Percentiles rank a stretch among this genome's conserved stretches.
Evolutionary conservation across 2,888 invertebrate genomes (phyloP).

Genomic region (Dicyrtomina minuta): DNA sequence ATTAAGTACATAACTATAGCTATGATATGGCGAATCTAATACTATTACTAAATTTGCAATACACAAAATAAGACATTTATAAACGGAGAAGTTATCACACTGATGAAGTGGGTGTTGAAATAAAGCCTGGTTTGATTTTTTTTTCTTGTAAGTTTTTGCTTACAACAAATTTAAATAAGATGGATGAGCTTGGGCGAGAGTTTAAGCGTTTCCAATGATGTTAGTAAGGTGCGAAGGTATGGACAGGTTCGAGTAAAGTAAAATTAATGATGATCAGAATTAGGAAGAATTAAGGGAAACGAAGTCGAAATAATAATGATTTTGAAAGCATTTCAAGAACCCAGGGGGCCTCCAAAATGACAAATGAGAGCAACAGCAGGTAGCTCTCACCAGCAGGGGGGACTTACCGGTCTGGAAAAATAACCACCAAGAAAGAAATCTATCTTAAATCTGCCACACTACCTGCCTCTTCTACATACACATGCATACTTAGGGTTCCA

Average conservation of each 20-base stretch:
- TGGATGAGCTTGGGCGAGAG: constrained; percentile 9
- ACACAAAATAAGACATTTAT: no score
- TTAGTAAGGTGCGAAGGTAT: constrained; percentile 29
- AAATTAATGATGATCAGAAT: constrained; percentile 47
- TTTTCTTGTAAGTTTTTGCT: no score
- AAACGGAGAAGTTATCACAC: no score
- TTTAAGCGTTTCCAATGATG: not conserved
- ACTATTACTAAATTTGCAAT: no score
- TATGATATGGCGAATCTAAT: no score
- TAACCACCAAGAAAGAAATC: constrained; percentile 42
- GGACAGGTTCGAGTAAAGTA: constrained; percentile 35
- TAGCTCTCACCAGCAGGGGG: constrained; percentile 50
- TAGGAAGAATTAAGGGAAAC: constrained; percentile 41
- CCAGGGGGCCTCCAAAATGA: constrained; percentile 42
- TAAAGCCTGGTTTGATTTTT: no score
- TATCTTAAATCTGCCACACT: constrained; percentile 41
- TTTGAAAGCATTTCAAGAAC: constrained; percentile 41
- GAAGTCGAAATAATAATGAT: constrained; percentile 39
- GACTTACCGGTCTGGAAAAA: constrained; percentile 39
- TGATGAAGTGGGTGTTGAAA: no score
- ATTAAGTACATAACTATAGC: no score
- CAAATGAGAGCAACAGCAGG: constrained; percentile 50
- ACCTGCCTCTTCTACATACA: constrained; percentile 28
- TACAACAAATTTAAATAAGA: constrained; percentile 18
- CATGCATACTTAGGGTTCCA: no score